These are phyloP conservation scores for Rhizomys pruinosus DNA, from an alignment of 2,113 vertebrate species.

Conservation along the genomic window DNA sequence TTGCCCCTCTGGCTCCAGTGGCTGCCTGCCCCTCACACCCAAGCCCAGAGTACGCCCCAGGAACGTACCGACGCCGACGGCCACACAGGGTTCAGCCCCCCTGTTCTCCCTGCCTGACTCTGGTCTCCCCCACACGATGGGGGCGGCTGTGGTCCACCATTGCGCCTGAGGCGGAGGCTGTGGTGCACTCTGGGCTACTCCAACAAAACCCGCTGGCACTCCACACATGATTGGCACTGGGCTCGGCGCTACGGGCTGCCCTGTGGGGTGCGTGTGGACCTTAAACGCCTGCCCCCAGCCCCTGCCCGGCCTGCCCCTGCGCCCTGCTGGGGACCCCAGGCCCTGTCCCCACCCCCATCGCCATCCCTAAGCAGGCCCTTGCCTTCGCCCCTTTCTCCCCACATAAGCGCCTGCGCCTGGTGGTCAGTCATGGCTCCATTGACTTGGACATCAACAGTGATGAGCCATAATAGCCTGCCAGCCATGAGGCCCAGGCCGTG, in stretches of 20 bases:
- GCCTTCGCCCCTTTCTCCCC: constrained; percentile 83
- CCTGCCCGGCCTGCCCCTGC: not conserved
- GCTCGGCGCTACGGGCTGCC: constrained; percentile 76
- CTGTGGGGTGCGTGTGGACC: constrained; percentile 66
- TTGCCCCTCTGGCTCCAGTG: constrained; percentile 71
- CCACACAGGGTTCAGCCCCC: not conserved
- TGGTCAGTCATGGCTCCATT: constrained; percentile 85
- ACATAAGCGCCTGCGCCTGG: constrained; percentile 84
- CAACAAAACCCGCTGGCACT: not conserved
- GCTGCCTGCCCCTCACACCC: constrained; percentile 58
- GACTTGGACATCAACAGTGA: constrained; percentile 78
- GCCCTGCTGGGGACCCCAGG: not conserved
- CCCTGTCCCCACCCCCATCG: not conserved
- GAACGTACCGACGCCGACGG: constrained; percentile 33
- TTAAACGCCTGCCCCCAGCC: not conserved
- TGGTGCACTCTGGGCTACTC: constrained; percentile 17
- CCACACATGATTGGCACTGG: constrained; percentile 78
- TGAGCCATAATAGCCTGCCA: not conserved
- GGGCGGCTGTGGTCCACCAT: constrained; percentile 72
- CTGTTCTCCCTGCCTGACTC: not conserved
- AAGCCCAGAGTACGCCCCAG: not conserved
- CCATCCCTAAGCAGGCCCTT: constrained; percentile 74
- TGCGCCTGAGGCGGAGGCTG: constrained; percentile 59
- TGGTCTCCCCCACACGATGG: constrained; percentile 66
- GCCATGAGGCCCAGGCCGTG: not conserved